These are phyloP conservation scores for Malacoraja senta DNA, from an alignment of 2,797 vertebrate genomes.

Conservation along the genomic window DNA sequence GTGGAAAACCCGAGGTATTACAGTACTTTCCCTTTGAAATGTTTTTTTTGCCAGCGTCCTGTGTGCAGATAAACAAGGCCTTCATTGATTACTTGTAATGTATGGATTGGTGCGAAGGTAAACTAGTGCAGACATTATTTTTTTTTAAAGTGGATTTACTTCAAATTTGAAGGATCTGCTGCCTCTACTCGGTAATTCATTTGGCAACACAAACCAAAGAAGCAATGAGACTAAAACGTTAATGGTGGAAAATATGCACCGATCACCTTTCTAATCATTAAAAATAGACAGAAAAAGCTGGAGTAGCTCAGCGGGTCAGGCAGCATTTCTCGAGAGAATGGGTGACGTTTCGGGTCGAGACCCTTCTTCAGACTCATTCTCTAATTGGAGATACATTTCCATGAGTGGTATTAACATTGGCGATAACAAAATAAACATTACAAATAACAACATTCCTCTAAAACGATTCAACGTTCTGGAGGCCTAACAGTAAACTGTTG, in stretches of 20 bases:
- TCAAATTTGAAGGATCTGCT: background rate
- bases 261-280: no score
- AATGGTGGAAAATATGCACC: background rate
- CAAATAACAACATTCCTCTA: background rate
- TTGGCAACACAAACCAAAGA: background rate
- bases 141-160: background rate
- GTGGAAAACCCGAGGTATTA: background rate
- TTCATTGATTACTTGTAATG: background rate
- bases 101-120: background rate
- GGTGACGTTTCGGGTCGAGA: no score
- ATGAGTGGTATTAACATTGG: background rate
- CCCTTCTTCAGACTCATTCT: background rate
- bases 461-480: background rate
- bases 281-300: no score
- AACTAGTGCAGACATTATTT: background rate
- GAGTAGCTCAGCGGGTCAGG: no score
- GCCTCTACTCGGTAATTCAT: background rate
- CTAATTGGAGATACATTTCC: background rate
- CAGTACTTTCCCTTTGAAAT: background rate
- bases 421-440: background rate
- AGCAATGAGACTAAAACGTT: background rate
- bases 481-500: background rate
- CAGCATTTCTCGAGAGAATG: no score
- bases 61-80: background rate
- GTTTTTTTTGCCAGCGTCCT: no score